phyloP scores from a whole-genome alignment of 2,113 vertebrate genomes.

The Lampris megalopsis region DNA sequence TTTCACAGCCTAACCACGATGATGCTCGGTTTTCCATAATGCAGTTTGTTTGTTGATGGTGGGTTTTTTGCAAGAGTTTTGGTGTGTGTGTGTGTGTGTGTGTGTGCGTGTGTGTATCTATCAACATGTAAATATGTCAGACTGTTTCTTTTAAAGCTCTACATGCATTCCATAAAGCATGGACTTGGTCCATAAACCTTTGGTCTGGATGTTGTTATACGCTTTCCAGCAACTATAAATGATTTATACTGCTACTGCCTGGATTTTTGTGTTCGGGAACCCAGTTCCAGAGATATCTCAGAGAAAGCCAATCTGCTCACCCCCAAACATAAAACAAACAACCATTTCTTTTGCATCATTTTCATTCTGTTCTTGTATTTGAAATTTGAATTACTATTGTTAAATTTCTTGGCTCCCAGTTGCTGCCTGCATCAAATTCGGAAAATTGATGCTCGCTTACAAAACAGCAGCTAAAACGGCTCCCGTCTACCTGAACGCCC shows the following conservation, averaged over 20 bases:
- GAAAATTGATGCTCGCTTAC: too few relatives aligned
- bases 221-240: not conserved
- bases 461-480: too few relatives aligned
- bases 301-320: too few relatives aligned
- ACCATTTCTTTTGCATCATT: too few relatives aligned
- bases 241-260: not conserved
- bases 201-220: not conserved
- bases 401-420: too few relatives aligned
- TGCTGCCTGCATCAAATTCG: too few relatives aligned
- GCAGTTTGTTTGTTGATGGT: not conserved
- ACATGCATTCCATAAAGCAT: not conserved
- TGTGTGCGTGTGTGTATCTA: not conserved
- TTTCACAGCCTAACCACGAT: conserved; percentile 29
- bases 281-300: too few relatives aligned
- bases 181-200: not conserved
- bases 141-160: not conserved
- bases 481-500: too few relatives aligned
- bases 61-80: not conserved
- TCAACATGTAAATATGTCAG: not conserved
- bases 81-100: not conserved
- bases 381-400: too few relatives aligned
- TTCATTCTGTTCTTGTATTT: too few relatives aligned
- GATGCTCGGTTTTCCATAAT: conserved; percentile 30
- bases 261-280: not conserved
- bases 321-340: too few relatives aligned